These are phyloP conservation scores for Lichenostomus cassidix DNA, from an alignment of 2,113 vertebrate genomes.

Conservation along the genomic window DNA sequence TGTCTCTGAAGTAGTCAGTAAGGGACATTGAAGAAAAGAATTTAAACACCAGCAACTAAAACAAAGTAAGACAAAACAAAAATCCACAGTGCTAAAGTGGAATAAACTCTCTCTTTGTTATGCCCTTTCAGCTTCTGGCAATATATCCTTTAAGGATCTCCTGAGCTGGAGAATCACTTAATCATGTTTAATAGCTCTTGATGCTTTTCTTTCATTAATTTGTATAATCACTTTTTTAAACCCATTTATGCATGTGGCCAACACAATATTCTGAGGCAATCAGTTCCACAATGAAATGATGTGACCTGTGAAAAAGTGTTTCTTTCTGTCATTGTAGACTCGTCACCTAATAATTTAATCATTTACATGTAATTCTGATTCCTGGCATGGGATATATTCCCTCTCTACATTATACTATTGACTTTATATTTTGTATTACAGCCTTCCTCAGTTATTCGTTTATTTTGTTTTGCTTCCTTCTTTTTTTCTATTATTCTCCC, in stretches of 20 bases:
- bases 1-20: background rate
- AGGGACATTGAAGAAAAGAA: background rate
- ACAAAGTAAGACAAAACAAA: background rate
- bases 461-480: background rate
- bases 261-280: background rate
- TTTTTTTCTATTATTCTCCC: background rate
- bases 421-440: background rate
- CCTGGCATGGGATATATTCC: background rate
- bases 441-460: background rate
- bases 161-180: background rate
- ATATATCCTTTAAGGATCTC: background rate
- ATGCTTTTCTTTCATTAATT: background rate
- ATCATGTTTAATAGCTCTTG: constrained; percentile 10
- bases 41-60: background rate
- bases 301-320: background rate
- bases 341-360: background rate
- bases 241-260: background rate
- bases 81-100: background rate
- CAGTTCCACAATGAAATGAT: background rate
- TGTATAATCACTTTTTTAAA: constrained; percentile 16
- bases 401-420: background rate
- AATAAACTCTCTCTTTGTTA: background rate
- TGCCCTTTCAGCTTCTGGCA: background rate
- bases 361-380: background rate
- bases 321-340: background rate